Conservation (phyloP, 2,888 invertebrate species). For the Sphinx pinastri region DNA sequence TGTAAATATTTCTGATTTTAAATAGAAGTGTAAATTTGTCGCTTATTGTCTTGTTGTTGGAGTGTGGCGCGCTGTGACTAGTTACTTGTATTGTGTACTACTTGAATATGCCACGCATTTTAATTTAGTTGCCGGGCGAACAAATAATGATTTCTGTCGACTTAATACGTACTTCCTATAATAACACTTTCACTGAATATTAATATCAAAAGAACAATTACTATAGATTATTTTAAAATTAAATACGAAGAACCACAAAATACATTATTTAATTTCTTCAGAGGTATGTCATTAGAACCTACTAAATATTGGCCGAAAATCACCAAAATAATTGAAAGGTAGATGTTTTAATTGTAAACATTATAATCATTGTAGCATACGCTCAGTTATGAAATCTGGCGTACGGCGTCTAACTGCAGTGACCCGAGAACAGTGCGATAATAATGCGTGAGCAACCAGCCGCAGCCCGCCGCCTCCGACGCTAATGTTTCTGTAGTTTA, state of each 20-base stretch:
- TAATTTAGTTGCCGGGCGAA: neutral
- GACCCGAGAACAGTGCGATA: neutral
- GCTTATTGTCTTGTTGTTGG: slow-evolving; percentile 38
- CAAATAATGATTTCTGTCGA: neutral
- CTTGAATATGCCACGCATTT: neutral
- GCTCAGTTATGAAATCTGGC: neutral
- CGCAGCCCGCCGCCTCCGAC: neutral
- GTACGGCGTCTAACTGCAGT: neutral
- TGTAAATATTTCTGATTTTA: slow-evolving; percentile 73
- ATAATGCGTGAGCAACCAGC: neutral
- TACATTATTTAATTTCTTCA: neutral
- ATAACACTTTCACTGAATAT: too few species aligned
- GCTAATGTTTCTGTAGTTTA: slow-evolving; percentile 25
- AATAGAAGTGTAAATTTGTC: slow-evolving; percentile 54
- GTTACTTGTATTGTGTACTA: neutral
- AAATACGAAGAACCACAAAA: neutral
- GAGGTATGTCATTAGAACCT: neutral
- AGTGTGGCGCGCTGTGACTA: slow-evolving; percentile 57
- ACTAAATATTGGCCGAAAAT: neutral
- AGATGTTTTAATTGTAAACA: too few species aligned
- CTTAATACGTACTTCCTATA: too few species aligned
- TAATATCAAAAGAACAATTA: too few species aligned
- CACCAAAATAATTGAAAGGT: neutral
- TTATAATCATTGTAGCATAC: too few species aligned
- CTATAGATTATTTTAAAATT: neutral